Evolutionary conservation across 1,140 invertebrate genomes (phyloP).

Genomic region (Diabrotica virgifera): DNA sequence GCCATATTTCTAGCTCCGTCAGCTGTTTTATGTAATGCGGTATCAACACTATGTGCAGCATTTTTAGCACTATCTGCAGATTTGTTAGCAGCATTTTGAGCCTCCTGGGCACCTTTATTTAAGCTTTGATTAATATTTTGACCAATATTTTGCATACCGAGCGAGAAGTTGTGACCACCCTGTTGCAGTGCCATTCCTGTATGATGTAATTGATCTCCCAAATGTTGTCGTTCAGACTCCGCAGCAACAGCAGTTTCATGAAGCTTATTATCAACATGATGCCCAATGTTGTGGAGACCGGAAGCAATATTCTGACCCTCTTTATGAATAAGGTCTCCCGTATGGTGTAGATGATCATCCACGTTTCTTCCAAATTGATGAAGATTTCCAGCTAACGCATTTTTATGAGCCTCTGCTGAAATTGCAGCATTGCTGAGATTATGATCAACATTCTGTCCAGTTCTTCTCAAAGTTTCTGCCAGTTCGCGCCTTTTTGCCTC

Average conservation of each 20-base stretch:
- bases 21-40: slow-evolving; percentile 26
- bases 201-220: background rate
- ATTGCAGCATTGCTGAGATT: slow-evolving; percentile 15
- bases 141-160: slow-evolving; percentile 17
- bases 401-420: slow-evolving; percentile 12
- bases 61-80: slow-evolving; percentile 18
- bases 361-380: background rate
- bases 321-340: background rate
- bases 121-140: slow-evolving; percentile 19
- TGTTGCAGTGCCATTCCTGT: background rate
- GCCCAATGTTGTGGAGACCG: background rate
- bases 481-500: slow-evolving; percentile 22
- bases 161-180: slow-evolving; percentile 1
- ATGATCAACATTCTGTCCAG: slow-evolving; percentile 21
- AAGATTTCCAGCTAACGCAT: slow-evolving; percentile 7
- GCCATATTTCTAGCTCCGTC: slow-evolving; percentile 12
- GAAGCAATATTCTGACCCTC: background rate
- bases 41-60: slow-evolving; percentile 16
- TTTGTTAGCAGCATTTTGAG: background rate
- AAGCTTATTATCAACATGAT: background rate
- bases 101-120: slow-evolving; percentile 8
- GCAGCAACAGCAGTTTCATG: background rate
- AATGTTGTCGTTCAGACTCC: background rate
- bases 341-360: no score
- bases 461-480: slow-evolving; percentile 12